These are phyloP conservation scores for Diphyllodes magnificus DNA, from an alignment of 2,113 vertebrate species.

Conservation along the genomic window DNA sequence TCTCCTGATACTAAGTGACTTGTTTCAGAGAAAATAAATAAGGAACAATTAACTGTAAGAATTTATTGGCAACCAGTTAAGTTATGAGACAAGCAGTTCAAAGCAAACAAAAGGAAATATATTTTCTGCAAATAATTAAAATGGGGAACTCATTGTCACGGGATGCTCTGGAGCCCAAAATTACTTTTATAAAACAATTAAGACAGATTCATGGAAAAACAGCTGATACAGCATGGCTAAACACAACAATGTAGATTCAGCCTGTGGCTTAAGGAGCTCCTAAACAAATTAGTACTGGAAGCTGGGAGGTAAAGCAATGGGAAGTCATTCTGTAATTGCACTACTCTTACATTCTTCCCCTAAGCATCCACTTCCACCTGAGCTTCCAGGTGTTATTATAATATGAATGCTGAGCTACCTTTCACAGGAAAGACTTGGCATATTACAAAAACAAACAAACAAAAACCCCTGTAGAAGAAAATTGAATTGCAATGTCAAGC, in stretches of 20 bases:
- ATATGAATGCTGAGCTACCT: neutral
- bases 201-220: neutral
- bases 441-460: neutral
- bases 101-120: neutral
- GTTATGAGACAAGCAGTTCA: neutral
- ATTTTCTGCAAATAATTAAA: slow-evolving; percentile 9
- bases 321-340: neutral
- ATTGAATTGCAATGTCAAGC: neutral
- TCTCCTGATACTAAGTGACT: neutral
- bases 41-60: neutral
- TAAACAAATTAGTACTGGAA: neutral
- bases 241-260: neutral
- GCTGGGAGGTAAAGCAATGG: neutral
- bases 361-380: neutral
- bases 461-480: neutral
- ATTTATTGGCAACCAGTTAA: slow-evolving; percentile 6
- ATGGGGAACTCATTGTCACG: neutral
- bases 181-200: neutral
- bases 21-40: neutral
- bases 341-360: neutral
- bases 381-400: neutral
- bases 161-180: neutral
- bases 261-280: neutral
- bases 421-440: neutral
- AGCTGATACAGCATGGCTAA: neutral